Evolutionary conservation across 2,888 invertebrate genomes (phyloP).

Genomic region (Merodon equestris): DNA sequence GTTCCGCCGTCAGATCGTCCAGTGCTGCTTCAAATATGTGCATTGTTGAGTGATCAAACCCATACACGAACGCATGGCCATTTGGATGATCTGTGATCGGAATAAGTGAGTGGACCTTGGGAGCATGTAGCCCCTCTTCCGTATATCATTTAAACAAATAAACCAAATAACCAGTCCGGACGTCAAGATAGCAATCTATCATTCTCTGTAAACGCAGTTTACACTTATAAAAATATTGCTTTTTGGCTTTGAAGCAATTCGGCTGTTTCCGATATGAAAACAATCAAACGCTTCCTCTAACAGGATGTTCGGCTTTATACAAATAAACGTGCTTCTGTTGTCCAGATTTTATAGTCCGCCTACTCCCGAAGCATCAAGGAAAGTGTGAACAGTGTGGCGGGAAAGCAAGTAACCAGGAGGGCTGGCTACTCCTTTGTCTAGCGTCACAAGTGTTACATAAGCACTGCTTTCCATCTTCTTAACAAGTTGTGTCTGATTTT

Average conservation of each 20-base stretch:
- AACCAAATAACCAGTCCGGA: too few relatives aligned
- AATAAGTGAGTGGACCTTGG: slow-evolving; percentile 17
- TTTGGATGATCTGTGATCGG: slow-evolving; percentile 19
- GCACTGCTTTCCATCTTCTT: slow-evolving; percentile 22
- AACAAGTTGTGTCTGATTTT: slow-evolving; percentile 24
- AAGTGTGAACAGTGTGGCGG: too few relatives aligned
- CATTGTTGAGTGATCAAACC: neutral
- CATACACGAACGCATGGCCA: neutral
- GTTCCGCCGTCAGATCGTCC: slow-evolving; percentile 1
- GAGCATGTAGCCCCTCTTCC: neutral
- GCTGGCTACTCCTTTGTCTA: too few relatives aligned
- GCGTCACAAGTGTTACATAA: too few relatives aligned
- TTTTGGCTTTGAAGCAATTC: slow-evolving; percentile 2
- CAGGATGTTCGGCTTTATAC: slow-evolving; percentile 1
- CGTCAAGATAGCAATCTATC: too few relatives aligned
- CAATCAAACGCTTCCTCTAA: neutral
- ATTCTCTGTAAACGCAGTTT: too few relatives aligned
- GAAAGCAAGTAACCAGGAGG: too few relatives aligned
- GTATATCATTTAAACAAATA: neutral
- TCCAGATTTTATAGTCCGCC: too few relatives aligned
- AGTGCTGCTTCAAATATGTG: too few relatives aligned
- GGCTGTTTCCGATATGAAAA: slow-evolving; percentile 1
- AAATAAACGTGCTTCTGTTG: slow-evolving; percentile 5
- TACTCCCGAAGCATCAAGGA: too few relatives aligned
- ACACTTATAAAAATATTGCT: too few relatives aligned